Evolutionary conservation across 2,888 invertebrate genomes (phyloP).

Genomic region (Parapristionchus giblindavisi): DNA sequence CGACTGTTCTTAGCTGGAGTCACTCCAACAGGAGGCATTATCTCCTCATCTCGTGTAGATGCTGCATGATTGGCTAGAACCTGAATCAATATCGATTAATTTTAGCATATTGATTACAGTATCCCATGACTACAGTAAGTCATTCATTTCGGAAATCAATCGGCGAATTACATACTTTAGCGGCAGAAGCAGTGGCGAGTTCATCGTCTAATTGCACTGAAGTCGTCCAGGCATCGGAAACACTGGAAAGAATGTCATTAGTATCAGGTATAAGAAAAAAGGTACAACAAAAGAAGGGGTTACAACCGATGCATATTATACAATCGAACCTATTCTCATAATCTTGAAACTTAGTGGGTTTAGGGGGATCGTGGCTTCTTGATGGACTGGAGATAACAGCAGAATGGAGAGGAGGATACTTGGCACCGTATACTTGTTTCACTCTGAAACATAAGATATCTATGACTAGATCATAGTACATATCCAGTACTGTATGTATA

Average conservation of each 20-base stretch:
- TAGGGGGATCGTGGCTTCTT: conserved; percentile 38
- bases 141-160: neutral
- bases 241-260: conserved; percentile 52
- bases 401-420: conserved; percentile 58
- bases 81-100: neutral
- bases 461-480: too few species aligned
- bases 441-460: too few species aligned
- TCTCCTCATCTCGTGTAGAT: conserved; percentile 40
- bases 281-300: neutral
- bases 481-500: too few species aligned
- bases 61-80: conserved; percentile 31
- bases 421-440: conserved; percentile 69
- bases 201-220: conserved; percentile 62
- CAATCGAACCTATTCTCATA: conserved; percentile 64
- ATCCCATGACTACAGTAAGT: neutral
- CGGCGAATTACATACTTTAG: conserved; percentile 51
- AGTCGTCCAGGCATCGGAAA: conserved; percentile 68
- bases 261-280: neutral
- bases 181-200: conserved; percentile 61
- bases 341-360: conserved; percentile 60
- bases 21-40: conserved; percentile 65
- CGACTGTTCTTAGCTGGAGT: conserved; percentile 63
- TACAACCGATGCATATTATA: neutral
- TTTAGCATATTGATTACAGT: neutral
- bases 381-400: neutral